Conservation (phyloP, 2,797 vertebrate genomes). For the Moxostoma hubbsi region DNA sequence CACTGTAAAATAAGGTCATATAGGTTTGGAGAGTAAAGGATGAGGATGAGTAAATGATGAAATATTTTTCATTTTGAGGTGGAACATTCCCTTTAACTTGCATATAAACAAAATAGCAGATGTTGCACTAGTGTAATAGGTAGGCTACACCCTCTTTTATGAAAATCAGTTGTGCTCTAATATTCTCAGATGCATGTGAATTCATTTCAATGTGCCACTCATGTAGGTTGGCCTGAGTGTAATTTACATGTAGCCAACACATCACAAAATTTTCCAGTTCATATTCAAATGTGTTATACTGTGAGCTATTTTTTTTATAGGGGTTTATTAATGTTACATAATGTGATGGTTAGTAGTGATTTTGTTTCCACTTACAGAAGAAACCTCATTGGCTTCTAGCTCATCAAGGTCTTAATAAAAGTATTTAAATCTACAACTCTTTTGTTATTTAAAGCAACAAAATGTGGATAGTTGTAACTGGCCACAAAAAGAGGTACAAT, state of each 20-base stretch:
- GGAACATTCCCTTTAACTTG: too few relatives aligned
- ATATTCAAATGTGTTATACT: slow-evolving; percentile 6
- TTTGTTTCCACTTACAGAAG: not conserved
- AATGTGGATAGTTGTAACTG: not conserved
- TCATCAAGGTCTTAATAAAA: not conserved
- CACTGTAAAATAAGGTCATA: too few relatives aligned
- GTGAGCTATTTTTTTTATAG: not conserved
- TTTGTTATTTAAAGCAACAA: too few relatives aligned
- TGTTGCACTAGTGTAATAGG: too few relatives aligned
- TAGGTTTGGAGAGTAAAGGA: too few relatives aligned
- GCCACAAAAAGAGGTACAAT: not conserved
- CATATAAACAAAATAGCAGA: not conserved
- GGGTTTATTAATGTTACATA: not conserved
- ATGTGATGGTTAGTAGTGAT: not conserved
- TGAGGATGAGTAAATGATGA: too few relatives aligned
- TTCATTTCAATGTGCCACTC: not conserved
- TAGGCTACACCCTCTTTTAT: not conserved
- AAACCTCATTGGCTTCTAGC: not conserved
- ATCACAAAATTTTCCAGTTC: not conserved
- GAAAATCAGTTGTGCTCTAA: not conserved
- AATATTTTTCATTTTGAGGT: too few relatives aligned
- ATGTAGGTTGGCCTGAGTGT: not conserved
- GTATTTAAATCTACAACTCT: not conserved
- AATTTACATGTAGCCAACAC: slow-evolving; percentile 6
- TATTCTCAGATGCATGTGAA: not conserved